A percentile compares a stretch with the other conserved stretches of the same genome.
These are phyloP conservation scores for Buathra laborator DNA, from an alignment of 2,888 invertebrate species.

Conservation along the genomic window DNA sequence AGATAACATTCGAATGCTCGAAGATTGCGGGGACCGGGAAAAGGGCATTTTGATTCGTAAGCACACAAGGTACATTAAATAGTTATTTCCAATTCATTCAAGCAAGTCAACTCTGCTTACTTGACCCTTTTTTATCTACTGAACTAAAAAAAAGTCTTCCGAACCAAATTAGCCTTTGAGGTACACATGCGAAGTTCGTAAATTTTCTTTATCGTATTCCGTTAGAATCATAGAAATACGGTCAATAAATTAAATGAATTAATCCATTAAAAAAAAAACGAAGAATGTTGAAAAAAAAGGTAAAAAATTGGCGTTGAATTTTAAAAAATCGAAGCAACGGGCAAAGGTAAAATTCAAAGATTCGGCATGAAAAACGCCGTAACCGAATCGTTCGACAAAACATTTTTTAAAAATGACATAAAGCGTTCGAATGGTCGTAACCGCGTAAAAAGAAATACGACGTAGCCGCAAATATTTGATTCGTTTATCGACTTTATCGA, in stretches of 20 bases:
- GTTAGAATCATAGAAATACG: no score
- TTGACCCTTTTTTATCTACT: no score
- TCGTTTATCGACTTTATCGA: slow-evolving; percentile 33
- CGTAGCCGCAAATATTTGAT: slow-evolving; percentile 54
- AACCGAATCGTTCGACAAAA: not conserved
- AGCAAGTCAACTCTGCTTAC: no score
- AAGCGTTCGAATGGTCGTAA: slow-evolving; percentile 44
- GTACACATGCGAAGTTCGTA: no score
- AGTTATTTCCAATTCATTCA: no score
- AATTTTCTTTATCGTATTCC: no score
- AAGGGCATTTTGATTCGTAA: no score
- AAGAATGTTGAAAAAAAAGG: not conserved
- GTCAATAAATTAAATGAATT: not conserved
- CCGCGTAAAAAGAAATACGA: slow-evolving; percentile 22
- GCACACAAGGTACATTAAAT: no score
- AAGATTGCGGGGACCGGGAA: not conserved
- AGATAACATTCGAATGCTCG: slow-evolving; percentile 26
- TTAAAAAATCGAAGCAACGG: not conserved
- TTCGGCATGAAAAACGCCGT: slow-evolving; percentile 2
- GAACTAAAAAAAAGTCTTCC: no score
- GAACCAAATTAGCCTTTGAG: no score
- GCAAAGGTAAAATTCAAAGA: not conserved
- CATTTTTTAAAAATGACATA: not conserved
- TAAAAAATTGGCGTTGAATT: not conserved
- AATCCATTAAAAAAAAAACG: not conserved